Evolutionary conservation across 2,797 vertebrate species (phyloP), one percentile per base, ranked within the genome.

Genomic region (Acipenser oxyrinchus): DNA sequence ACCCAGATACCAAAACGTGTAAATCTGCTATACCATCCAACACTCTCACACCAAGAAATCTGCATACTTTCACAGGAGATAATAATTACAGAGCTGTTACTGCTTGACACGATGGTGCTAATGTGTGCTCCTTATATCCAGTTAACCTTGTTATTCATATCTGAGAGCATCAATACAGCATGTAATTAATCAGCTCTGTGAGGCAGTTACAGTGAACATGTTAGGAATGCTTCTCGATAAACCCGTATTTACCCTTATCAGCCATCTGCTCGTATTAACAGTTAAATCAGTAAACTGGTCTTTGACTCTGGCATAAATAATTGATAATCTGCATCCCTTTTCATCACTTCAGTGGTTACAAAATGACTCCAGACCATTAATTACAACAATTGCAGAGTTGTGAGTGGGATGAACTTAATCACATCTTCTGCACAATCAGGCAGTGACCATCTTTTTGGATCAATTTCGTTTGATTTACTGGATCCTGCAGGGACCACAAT

Each of bases 161-260:
- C 12, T 58, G 9, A 10, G 12, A 8, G 60, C 60, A 62, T 37
- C 23, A 15, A 10, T 2, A 4, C 37, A 48, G 12, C 5, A 11
- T 13, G 23, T 66, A 66, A 66, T 66, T 60, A 60, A 49, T 18
- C 48, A 15, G 23, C 49, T 64, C 63, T n/a, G 13, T 59, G 37
- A 6, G n/a, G 58, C 10, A 12, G 18, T 7, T 48, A 49, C 49
- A 49, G 37, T n/a, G 55, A 60, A 48, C 58, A 60, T 9, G 65
- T 8, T 60, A 37, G n/a, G 18, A 49, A 15, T 6, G 51, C 37
- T 15, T 66, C 10, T 58, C 49, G 5, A 8, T 8, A 50, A 12
- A 37, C 55, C 65, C 6, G 55, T 37, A 37, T 37, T 37, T 37
- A 37, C 37, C 37, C 37, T 37, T 37, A 37, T 37, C 5, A 5